Evolutionary conservation across 2,888 invertebrate species (phyloP).

Genomic region (Drosophila helvetica): DNA sequence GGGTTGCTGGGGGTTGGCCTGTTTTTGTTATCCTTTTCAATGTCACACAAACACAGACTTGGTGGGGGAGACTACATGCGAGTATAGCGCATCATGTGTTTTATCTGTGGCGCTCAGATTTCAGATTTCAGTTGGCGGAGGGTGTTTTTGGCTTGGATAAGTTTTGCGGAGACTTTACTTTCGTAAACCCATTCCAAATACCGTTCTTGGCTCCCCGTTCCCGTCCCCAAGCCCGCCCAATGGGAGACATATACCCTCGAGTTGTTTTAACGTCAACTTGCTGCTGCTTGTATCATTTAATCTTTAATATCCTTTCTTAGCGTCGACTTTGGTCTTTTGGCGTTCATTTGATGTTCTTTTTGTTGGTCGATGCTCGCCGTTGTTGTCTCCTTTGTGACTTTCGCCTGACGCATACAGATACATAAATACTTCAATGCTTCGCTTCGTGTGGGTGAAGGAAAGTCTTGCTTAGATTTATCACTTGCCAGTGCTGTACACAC

Average conservation of each 20-base stretch:
- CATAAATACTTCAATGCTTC: conserved; percentile 16
- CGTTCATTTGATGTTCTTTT: conserved; percentile 39
- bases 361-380: conserved; percentile 34
- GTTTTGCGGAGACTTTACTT: conserved; percentile 30
- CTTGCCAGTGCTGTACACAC: conserved; percentile 64
- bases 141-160: conserved; percentile 27
- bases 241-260: conserved; percentile 26
- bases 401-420: conserved; percentile 55
- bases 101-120: conserved; percentile 69
- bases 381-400: conserved; percentile 67
- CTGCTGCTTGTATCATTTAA: conserved; percentile 77
- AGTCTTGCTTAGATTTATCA: conserved; percentile 74
- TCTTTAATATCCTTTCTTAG: conserved; percentile 79
- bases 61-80: conserved; percentile 12
- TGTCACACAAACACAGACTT: conserved; percentile 62
- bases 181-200: background rate
- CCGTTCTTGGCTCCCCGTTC: background rate
- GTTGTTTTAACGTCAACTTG: conserved; percentile 46
- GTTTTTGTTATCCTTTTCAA: conserved; percentile 73
- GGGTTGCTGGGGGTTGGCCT: conserved; percentile 2
- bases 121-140: conserved; percentile 64
- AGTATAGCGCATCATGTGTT: conserved; percentile 35
- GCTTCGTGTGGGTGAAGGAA: conserved; percentile 30
- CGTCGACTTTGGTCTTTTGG: conserved; percentile 75
- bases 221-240: background rate